Conservation (phyloP, 1,140 invertebrate species). For the Gryllus bimaculatus region DNA sequence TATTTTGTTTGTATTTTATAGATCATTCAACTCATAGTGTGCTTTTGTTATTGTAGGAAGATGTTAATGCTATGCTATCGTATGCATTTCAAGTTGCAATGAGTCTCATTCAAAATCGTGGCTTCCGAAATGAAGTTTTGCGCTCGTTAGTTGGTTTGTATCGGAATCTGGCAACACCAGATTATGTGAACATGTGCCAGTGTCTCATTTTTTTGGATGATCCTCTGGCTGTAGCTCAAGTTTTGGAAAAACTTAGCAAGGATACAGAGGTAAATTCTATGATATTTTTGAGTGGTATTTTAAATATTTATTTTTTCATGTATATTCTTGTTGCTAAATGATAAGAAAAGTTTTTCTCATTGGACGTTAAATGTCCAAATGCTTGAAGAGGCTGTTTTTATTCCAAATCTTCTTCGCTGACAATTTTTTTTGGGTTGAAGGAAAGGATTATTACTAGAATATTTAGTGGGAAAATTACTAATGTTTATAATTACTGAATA, state of each 20-base stretch:
- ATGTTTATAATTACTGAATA: too few species aligned
- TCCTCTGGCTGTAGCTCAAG: slow-evolving; percentile 78
- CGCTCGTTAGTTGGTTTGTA: slow-evolving; percentile 84
- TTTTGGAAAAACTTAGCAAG: slow-evolving; percentile 79
- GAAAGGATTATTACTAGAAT: too few species aligned
- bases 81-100: slow-evolving; percentile 94
- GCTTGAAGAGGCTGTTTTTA: too few species aligned
- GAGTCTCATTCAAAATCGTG: slow-evolving; percentile 87
- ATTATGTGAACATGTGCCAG: slow-evolving; percentile 94
- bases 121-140: slow-evolving; percentile 83
- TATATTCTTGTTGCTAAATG: neutral
- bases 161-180: slow-evolving; percentile 71
- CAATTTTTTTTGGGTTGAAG: too few species aligned
- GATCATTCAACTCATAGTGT: too few species aligned
- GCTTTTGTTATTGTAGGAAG: slow-evolving; percentile 47
- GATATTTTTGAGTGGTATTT: neutral
- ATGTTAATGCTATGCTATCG: slow-evolving; percentile 79
- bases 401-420: too few species aligned
- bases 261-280: slow-evolving; percentile 52
- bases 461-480: too few species aligned
- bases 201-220: slow-evolving; percentile 95
- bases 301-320: neutral
- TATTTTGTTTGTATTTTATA: neutral
- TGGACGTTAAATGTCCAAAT: too few species aligned
- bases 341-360: neutral